These are phyloP conservation scores for Nebria brevicollis DNA, from an alignment of 2,888 invertebrate species.

Conservation along the genomic window DNA sequence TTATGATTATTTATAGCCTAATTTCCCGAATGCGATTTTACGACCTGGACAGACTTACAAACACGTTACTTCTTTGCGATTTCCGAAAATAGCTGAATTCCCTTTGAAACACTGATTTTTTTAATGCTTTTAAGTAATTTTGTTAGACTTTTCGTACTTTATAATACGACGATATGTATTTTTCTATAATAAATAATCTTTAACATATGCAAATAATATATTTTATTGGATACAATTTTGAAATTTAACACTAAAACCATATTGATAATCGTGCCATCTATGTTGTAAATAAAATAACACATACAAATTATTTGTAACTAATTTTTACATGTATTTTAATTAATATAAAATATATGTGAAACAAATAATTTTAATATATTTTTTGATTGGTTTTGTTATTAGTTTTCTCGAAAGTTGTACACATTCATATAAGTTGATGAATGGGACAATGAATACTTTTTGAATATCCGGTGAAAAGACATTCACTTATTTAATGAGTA, in stretches of 20 bases:
- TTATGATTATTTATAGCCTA: constrained; percentile 65
- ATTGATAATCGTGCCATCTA: not conserved
- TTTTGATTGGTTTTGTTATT: too few species aligned
- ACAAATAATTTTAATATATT: too few species aligned
- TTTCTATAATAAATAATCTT: not conserved
- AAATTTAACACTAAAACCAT: not conserved
- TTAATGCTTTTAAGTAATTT: not conserved
- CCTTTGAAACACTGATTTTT: not conserved
- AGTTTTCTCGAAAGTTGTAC: too few species aligned
- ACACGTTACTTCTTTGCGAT: constrained; percentile 65
- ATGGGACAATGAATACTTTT: too few species aligned
- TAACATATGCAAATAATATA: not conserved
- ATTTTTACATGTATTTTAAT: too few species aligned
- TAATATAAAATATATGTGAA: too few species aligned
- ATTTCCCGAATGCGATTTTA: constrained; percentile 79
- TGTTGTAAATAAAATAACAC: not conserved
- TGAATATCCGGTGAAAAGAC: too few species aligned
- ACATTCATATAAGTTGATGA: too few species aligned
- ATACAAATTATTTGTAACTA: too few species aligned
- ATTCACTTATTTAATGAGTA: not conserved
- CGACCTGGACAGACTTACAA: constrained; percentile 78
- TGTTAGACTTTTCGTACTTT: constrained; percentile 6
- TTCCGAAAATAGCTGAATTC: constrained; percentile 15
- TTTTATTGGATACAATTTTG: not conserved
- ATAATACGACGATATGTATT: not conserved